Evolutionary conservation across 2,888 invertebrate species (phyloP).

Genomic region (Glaucopsyche alexis): DNA sequence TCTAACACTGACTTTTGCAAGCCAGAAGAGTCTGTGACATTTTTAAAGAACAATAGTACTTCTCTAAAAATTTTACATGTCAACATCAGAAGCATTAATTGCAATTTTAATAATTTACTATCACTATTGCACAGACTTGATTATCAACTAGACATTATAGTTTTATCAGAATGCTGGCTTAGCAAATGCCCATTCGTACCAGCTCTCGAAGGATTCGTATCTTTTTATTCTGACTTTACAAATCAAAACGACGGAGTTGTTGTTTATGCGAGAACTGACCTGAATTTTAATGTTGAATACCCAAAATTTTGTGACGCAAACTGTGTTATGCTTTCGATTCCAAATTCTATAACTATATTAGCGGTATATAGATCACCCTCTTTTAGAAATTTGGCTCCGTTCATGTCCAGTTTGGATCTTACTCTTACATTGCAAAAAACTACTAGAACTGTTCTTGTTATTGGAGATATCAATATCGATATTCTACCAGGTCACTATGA

Average conservation of each 20-base stretch:
- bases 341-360: neutral
- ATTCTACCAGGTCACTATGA: neutral
- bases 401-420: neutral
- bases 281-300: neutral
- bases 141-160: too few relatives aligned
- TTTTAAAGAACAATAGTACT: neutral
- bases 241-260: neutral
- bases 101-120: neutral
- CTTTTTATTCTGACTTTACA: neutral
- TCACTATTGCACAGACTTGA: neutral
- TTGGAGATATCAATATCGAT: slow-evolving; percentile 10
- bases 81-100: neutral
- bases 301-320: neutral
- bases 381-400: neutral
- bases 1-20: neutral
- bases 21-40: neutral
- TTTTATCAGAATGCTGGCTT: slow-evolving; percentile 24
- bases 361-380: neutral
- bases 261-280: neutral
- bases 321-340: neutral
- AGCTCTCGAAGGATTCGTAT: neutral
- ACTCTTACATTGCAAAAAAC: neutral
- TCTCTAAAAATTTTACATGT: neutral
- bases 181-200: neutral
- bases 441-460: neutral